Conservation (phyloP, 2,113 vertebrate genomes). For the Addax nasomaculatus region DNA sequence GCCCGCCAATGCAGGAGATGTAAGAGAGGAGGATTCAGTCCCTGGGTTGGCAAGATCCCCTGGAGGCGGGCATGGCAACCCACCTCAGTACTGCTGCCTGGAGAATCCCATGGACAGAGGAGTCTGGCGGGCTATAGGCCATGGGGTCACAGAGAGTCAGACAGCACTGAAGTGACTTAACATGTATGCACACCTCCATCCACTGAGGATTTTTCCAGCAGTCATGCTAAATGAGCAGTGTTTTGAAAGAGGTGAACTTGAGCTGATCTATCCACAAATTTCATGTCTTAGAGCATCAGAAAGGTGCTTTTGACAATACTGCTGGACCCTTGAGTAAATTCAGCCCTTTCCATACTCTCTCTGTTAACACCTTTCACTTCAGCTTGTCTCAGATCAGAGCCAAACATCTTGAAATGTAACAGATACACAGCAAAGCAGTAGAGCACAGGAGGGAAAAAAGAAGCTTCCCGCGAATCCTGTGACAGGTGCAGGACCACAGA, state of each 20-base stretch:
- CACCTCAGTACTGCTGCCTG: not conserved
- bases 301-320: not conserved
- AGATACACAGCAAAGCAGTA: not conserved
- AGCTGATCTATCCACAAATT: constrained; percentile 39
- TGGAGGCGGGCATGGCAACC: not conserved
- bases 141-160: not conserved
- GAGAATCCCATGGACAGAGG: not conserved
- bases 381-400: constrained; percentile 45
- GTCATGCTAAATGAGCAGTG: not conserved
- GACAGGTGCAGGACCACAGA: not conserved
- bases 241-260: not conserved
- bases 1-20: not conserved
- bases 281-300: constrained; percentile 42
- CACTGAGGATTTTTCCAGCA: rapidly evolving
- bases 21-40: not conserved
- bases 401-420: not conserved
- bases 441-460: not conserved
- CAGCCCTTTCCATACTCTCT: not conserved
- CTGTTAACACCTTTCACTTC: constrained; percentile 50
- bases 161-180: not conserved
- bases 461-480: not conserved
- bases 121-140: not conserved
- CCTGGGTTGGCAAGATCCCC: not conserved
- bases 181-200: not conserved
- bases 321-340: not conserved